These are phyloP conservation scores for Myotis lucifugus DNA, from an alignment of 2,113 vertebrate genomes.

Conservation along the genomic window DNA sequence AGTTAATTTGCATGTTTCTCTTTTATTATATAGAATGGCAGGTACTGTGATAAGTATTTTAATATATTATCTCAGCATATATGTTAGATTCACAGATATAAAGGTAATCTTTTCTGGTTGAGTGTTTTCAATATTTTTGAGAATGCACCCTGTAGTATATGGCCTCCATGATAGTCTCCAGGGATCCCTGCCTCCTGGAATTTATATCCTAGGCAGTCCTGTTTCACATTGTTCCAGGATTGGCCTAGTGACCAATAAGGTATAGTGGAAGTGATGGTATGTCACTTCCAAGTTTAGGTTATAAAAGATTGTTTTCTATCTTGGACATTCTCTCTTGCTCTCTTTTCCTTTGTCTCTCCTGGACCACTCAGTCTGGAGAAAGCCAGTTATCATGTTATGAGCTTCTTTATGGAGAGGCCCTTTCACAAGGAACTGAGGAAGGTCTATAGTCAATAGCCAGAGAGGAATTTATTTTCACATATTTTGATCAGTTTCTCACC, in stretches of 20 bases:
- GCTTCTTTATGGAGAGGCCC: not conserved
- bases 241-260: not conserved
- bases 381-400: not conserved
- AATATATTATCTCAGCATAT: not conserved
- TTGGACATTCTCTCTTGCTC: not conserved
- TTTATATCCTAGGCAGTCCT: not conserved
- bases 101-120: not conserved
- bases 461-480: not conserved
- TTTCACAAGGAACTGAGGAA: not conserved
- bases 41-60: not conserved
- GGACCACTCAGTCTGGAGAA: not conserved
- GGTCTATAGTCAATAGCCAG: not conserved
- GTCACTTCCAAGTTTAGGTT: not conserved
- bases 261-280: not conserved
- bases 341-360: not conserved
- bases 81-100: not conserved
- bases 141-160: not conserved
- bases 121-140: not conserved
- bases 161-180: not conserved
- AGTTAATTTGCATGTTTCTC: no score
- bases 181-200: not conserved
- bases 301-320: not conserved
- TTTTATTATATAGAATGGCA: no score
- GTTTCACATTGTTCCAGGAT: not conserved
- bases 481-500: not conserved